These are phyloP conservation scores for Piscicola geometra DNA, from an alignment of 2,888 invertebrate genomes.

Conservation along the genomic window DNA sequence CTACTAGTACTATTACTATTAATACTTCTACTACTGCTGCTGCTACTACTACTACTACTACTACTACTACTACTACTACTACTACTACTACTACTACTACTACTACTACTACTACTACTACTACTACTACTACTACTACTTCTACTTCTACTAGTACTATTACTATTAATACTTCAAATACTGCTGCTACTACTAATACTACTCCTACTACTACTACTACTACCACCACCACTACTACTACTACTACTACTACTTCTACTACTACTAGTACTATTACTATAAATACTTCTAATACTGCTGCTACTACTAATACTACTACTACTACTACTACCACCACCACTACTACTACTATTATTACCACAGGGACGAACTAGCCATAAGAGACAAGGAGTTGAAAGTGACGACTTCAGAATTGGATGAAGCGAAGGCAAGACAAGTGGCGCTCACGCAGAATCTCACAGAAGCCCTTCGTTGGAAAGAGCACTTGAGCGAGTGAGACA, in stretches of 20 bases:
- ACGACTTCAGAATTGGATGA: no score
- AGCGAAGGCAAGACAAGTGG: no score
- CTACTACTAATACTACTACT: conserved; percentile 9
- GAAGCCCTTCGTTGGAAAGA: neutral
- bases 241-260: neutral
- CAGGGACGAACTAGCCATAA: no score
- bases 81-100: conserved; percentile 10
- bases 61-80: conserved; percentile 7
- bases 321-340: neutral
- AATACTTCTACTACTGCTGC: neutral
- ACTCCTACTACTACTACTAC: neutral
- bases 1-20: neutral
- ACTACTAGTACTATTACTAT: neutral
- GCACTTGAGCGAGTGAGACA: neutral
- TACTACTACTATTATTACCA: neutral
- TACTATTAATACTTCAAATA: neutral
- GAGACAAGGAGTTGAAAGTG: no score
- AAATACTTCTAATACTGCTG: neutral
- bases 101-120: neutral
- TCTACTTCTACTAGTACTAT: neutral
- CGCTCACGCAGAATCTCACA: neutral
- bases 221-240: neutral
- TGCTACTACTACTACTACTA: conserved; percentile 5
- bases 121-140: neutral
- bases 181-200: neutral